Percentiles rank a stretch among this genome's conserved stretches.
Evolutionary conservation across 35 echinoderm and acorn worm species (phyloP).

Genomic region (Patiria miniata): DNA sequence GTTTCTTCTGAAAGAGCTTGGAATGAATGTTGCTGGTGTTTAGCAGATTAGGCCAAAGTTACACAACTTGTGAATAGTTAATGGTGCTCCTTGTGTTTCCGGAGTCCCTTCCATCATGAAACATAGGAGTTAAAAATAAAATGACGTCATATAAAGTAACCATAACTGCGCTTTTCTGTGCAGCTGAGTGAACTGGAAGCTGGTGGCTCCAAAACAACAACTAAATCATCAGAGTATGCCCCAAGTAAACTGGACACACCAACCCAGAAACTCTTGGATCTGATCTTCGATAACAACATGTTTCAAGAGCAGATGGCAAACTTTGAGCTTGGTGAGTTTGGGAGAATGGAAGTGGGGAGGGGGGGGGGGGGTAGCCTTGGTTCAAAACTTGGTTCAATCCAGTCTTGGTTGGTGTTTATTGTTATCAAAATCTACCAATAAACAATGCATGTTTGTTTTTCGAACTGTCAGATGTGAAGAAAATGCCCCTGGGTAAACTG

Average conservation of each 20-base stretch:
- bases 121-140: background rate
- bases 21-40: no score
- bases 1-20: no score
- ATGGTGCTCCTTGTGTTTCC: no score
- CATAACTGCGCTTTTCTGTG: background rate
- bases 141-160: background rate
- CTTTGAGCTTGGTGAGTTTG: slow-evolving; percentile 88
- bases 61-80: no score
- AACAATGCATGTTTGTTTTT: no score
- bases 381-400: no score
- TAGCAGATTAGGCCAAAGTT: no score
- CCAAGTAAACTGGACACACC: slow-evolving; percentile 69
- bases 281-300: slow-evolving; percentile 97
- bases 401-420: no score
- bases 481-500: slow-evolving; percentile 92
- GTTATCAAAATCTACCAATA: no score
- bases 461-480: slow-evolving; percentile 92
- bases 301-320: slow-evolving; percentile 95
- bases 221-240: slow-evolving; percentile 22
- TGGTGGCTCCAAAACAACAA: background rate
- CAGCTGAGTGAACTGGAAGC: slow-evolving; percentile 73
- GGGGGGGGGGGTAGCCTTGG: no score
- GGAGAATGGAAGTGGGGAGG: no score
- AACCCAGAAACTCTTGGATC: slow-evolving; percentile 84
- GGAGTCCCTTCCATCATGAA: background rate